Percentiles rank a stretch among this genome's conserved stretches.
These are phyloP conservation scores for Cygnus buccinator DNA, from an alignment of 2,113 vertebrate genomes.

Conservation along the genomic window DNA sequence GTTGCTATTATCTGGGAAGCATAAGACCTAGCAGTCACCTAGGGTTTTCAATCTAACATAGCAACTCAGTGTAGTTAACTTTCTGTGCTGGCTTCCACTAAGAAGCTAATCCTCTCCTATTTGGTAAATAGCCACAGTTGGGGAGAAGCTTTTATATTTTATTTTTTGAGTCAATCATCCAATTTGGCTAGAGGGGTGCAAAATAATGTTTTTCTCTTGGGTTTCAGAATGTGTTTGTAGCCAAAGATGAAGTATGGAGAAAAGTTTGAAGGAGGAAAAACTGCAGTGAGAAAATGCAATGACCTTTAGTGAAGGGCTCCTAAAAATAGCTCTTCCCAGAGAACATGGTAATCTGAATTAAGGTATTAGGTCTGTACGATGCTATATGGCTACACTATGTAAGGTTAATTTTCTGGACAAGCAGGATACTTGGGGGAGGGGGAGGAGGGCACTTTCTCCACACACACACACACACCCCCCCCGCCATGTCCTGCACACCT, in stretches of 20 bases:
- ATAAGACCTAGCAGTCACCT: not conserved
- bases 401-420: not conserved
- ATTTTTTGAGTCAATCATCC: not conserved
- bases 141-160: not conserved
- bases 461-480: too few species aligned
- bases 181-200: not conserved
- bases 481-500: not conserved
- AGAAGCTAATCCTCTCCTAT: constrained; percentile 4
- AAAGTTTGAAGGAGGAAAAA: not conserved
- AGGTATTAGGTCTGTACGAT: not conserved
- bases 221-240: not conserved
- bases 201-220: not conserved
- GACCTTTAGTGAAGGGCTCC: not conserved
- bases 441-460: not conserved
- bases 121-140: constrained; percentile 7
- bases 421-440: not conserved
- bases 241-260: not conserved
- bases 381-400: not conserved
- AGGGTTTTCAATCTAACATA: constrained; percentile 9
- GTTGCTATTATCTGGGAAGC: not conserved
- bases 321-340: not conserved
- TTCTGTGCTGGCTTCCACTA: not conserved
- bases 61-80: not conserved
- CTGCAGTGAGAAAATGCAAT: not conserved
- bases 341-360: not conserved